Conservation (phyloP, 2,888 invertebrate genomes). For the Buathra laborator region DNA sequence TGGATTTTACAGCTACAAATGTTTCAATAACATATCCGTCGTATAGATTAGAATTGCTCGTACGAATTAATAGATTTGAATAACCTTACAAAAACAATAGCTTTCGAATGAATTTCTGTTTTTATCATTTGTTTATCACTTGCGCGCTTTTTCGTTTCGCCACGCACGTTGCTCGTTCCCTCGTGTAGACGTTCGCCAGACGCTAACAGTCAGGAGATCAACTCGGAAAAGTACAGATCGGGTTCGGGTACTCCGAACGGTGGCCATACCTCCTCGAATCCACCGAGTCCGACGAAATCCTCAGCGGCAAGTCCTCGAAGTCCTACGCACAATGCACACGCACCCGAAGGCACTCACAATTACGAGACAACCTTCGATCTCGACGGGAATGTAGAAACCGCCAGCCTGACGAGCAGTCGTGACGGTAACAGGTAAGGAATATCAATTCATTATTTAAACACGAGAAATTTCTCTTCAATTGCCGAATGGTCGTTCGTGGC, state of each 20-base stretch:
- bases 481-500: neutral
- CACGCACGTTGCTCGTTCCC: conserved; percentile 80
- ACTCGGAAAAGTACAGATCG: conserved; percentile 83
- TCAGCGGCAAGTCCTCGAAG: conserved; percentile 79
- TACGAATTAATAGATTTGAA: neutral
- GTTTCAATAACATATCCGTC: neutral
- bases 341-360: conserved; percentile 88
- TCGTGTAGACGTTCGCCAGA: conserved; percentile 83
- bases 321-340: conserved; percentile 78
- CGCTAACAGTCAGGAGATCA: conserved; percentile 81
- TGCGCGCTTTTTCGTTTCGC: conserved; percentile 73
- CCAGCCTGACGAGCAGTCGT: conserved; percentile 90
- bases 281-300: conserved; percentile 82
- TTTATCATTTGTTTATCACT: conserved; percentile 71
- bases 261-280: conserved; percentile 77
- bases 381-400: conserved; percentile 96
- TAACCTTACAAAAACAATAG: neutral
- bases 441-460: neutral
- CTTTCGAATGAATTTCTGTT: conserved; percentile 59
- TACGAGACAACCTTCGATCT: conserved; percentile 95
- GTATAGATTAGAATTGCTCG: neutral
- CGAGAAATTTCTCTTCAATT: neutral
- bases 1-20: conserved; percentile 1
- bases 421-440: conserved; percentile 91
- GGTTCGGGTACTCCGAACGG: conserved; percentile 77